Conservation (phyloP, 2,888 invertebrate genomes). For the Tupiocoris notatus region DNA sequence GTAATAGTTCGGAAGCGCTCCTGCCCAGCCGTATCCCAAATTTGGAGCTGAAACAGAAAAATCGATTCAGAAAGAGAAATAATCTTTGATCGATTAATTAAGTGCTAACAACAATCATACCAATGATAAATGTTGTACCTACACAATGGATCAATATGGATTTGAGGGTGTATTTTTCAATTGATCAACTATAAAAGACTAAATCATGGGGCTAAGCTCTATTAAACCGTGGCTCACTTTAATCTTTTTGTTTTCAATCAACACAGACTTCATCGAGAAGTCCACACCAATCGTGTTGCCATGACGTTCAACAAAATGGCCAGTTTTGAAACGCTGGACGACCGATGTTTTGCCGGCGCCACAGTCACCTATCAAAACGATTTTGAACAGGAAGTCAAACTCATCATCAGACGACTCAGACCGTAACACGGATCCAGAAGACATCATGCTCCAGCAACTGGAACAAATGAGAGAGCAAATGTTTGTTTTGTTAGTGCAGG, state of each 20-base stretch:
- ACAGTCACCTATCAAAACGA: constrained; percentile 89
- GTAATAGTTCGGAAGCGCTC: constrained; percentile 88
- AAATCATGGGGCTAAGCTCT: background rate
- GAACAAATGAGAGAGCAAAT: no score
- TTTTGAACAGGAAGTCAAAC: constrained; percentile 94
- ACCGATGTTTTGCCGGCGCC: constrained; percentile 92
- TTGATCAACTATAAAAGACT: background rate
- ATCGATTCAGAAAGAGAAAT: no score
- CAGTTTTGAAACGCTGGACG: constrained; percentile 92
- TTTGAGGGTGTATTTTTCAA: background rate
- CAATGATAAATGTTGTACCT: no score
- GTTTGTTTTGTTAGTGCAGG: no score
- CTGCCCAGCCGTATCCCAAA: constrained; percentile 69
- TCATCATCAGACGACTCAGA: constrained; percentile 65
- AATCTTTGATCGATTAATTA: no score
- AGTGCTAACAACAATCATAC: no score
- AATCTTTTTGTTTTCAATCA: constrained; percentile 89
- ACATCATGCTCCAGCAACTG: no score
- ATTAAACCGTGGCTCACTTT: constrained; percentile 64
- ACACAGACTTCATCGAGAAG: constrained; percentile 96
- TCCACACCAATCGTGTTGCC: constrained; percentile 97
- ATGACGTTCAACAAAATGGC: constrained; percentile 91
- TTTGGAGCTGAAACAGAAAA: constrained; percentile 72
- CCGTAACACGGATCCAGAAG: constrained; percentile 50
- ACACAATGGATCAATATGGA: background rate